Conservation (phyloP, 1,140 invertebrate species). For the Drosophila sp. region DNA sequence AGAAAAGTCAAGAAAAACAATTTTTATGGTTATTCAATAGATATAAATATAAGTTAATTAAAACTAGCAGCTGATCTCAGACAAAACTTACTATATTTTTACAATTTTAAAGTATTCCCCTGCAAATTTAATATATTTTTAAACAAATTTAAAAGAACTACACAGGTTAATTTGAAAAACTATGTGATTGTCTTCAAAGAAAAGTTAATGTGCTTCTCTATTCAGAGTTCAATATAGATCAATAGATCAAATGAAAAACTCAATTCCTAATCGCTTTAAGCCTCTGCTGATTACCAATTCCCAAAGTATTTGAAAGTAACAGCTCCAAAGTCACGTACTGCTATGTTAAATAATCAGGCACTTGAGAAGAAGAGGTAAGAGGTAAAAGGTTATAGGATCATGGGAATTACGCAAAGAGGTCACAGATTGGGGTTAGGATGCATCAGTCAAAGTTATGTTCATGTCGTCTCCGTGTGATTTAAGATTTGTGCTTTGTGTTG, state of each 20-base stretch:
- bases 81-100: no score
- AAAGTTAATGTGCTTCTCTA: background rate
- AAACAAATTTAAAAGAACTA: no score
- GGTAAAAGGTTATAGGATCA: constrained; percentile 27
- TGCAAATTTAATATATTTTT: no score
- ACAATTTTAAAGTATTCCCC: no score
- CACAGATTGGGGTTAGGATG: constrained; percentile 20
- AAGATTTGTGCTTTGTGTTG: background rate
- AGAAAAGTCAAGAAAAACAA: no score
- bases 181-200: no score
- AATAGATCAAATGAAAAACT: background rate
- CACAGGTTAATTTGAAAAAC: no score
- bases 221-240: background rate
- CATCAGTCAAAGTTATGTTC: constrained; percentile 33
- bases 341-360: constrained; percentile 1
- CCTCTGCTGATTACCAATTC: background rate
- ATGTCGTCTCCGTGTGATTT: constrained; percentile 11
- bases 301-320: background rate
- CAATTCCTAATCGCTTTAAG: background rate
- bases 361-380: constrained; percentile 8
- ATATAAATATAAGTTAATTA: no score
- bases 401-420: constrained; percentile 32
- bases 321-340: background rate
- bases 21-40: no score
- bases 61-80: no score